phyloP scores from a whole-genome alignment of 2,113 vertebrate species.

The Prinia subflava region DNA sequence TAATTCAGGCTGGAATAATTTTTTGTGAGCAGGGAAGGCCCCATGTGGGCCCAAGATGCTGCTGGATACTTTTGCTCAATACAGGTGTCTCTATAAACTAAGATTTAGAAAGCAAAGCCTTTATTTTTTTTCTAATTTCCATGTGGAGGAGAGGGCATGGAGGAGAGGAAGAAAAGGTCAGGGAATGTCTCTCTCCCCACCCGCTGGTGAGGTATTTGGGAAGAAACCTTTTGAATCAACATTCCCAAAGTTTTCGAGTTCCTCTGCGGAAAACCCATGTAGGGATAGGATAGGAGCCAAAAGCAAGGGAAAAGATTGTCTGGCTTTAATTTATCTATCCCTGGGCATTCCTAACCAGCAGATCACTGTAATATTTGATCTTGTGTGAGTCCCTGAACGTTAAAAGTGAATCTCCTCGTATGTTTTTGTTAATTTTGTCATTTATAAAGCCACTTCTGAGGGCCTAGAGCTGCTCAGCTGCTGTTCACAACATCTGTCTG shows the following conservation, averaged over 20 bases:
- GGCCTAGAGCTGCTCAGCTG: background rate
- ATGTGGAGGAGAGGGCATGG: background rate
- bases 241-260: constrained; percentile 43
- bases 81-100: background rate
- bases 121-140: background rate
- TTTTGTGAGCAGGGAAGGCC: background rate
- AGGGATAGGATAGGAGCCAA: constrained; percentile 35
- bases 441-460: background rate
- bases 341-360: constrained; percentile 26
- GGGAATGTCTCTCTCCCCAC: background rate
- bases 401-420: background rate
- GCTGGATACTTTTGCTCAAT: background rate
- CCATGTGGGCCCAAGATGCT: background rate
- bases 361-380: constrained; percentile 36
- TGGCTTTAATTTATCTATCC: constrained; percentile 56
- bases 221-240: constrained; percentile 58
- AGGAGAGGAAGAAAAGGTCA: constrained; percentile 8
- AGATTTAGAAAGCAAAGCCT: background rate
- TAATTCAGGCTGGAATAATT: background rate
- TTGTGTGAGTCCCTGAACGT: background rate
- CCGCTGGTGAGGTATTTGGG: constrained; percentile 22
- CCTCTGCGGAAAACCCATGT: constrained; percentile 31
- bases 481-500: accelerated
- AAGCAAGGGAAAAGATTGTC: constrained; percentile 28
- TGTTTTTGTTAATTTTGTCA: constrained; percentile 1